phyloP scores from a whole-genome alignment of 2,888 invertebrate species.

The Mactromeris polynyma region DNA sequence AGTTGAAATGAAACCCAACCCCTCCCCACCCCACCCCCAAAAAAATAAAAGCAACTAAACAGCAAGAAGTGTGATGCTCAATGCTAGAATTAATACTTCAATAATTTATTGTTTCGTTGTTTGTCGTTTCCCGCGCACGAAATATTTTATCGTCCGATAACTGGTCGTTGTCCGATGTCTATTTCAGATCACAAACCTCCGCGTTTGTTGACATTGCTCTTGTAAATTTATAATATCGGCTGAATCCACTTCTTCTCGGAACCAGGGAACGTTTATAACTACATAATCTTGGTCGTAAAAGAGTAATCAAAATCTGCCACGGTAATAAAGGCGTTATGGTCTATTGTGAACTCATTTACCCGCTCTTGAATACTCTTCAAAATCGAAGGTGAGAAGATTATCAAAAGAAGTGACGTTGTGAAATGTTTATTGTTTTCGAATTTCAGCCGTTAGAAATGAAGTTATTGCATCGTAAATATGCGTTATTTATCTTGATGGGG shows the following conservation, averaged over 20 bases:
- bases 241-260: constrained; percentile 50
- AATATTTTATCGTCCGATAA: constrained; percentile 29
- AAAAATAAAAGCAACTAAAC: too few species aligned
- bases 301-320: constrained; percentile 59
- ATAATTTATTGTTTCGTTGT: background rate
- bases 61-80: background rate
- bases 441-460: constrained; percentile 46
- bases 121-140: constrained; percentile 26
- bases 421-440: constrained; percentile 58
- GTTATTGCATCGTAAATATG: constrained; percentile 55
- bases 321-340: constrained; percentile 64
- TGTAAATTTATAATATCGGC: constrained; percentile 52
- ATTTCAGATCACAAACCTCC: constrained; percentile 8
- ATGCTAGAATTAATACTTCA: background rate
- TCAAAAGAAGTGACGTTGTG: constrained; percentile 56
- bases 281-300: constrained; percentile 66
- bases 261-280: constrained; percentile 60
- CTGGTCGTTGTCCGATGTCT: constrained; percentile 28
- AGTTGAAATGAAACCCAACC: too few species aligned
- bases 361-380: constrained; percentile 68
- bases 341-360: constrained; percentile 69
- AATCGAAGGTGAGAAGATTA: constrained; percentile 55
- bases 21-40: too few species aligned
- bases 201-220: constrained; percentile 55
- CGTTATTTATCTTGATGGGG: constrained; percentile 42